phyloP scores from a whole-genome alignment of 1,140 invertebrate genomes.

The Dinothrombium tinctorium region DNA sequence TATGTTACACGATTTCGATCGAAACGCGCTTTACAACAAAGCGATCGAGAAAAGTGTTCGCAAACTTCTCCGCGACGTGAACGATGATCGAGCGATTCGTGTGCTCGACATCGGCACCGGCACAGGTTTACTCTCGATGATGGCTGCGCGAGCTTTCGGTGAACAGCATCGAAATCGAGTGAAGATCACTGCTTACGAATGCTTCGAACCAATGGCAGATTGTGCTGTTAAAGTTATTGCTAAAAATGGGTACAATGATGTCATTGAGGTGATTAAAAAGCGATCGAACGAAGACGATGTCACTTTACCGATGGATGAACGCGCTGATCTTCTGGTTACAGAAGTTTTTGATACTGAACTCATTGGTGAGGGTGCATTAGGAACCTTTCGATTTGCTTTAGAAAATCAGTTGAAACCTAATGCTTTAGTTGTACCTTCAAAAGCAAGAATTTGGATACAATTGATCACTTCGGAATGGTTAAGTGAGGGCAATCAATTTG shows the following conservation, averaged over 20 bases:
- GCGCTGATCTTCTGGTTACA: constrained; percentile 79
- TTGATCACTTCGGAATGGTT: constrained; percentile 50
- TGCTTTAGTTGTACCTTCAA: constrained; percentile 63
- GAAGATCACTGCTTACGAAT: constrained; percentile 20
- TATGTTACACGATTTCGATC: constrained; percentile 54
- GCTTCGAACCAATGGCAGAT: constrained; percentile 71
- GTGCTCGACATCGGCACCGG: constrained; percentile 93
- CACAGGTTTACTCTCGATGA: constrained; percentile 83
- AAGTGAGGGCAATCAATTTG: constrained; percentile 49
- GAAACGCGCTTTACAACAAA: constrained; percentile 63
- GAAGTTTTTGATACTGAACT: constrained; percentile 97
- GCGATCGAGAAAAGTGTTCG: constrained; percentile 53
- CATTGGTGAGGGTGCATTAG: constrained; percentile 80
- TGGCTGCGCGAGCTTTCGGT: constrained; percentile 43
- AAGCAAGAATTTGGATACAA: constrained; percentile 60
- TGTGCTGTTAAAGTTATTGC: constrained; percentile 62
- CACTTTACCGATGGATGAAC: constrained; percentile 27
- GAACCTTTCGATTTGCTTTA: constrained; percentile 73
- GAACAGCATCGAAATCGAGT: neutral
- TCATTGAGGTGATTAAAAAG: constrained; percentile 64
- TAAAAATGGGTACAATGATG: constrained; percentile 47
- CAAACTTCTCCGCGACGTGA: constrained; percentile 29
- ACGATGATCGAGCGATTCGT: constrained; percentile 35
- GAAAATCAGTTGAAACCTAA: constrained; percentile 46
- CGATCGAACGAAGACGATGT: constrained; percentile 68